Evolutionary conservation across 1,140 invertebrate species (phyloP).

Genomic region (Heliothis virescens): DNA sequence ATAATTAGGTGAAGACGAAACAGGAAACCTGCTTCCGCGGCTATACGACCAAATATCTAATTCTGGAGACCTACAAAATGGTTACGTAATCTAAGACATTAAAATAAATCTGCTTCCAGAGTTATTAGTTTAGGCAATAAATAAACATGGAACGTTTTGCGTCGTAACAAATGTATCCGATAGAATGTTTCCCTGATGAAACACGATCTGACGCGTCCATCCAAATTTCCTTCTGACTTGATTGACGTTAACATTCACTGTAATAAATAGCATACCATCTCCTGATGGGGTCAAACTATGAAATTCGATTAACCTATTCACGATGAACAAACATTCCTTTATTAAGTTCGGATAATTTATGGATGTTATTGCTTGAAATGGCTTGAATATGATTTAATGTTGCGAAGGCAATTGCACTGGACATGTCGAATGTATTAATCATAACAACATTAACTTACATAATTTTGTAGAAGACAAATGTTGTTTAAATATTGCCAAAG

Average conservation of each 20-base stretch:
- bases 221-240: constrained; percentile 58
- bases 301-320: constrained; percentile 67
- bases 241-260: constrained; percentile 66
- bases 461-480: constrained; percentile 32
- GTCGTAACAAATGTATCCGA: constrained; percentile 46
- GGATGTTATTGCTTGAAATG: constrained; percentile 18
- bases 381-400: constrained; percentile 41
- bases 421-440: constrained; percentile 38
- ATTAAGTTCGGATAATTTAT: constrained; percentile 60
- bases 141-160: constrained; percentile 51
- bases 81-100: constrained; percentile 36
- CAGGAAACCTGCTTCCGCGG: constrained; percentile 57
- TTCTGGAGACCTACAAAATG: constrained; percentile 31
- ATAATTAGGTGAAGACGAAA: constrained; percentile 36
- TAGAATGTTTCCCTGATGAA: constrained; percentile 59
- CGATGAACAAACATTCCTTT: constrained; percentile 57
- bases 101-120: constrained; percentile 43
- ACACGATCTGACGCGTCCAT: constrained; percentile 54
- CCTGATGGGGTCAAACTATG: constrained; percentile 62
- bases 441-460: constrained; percentile 42
- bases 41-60: constrained; percentile 42
- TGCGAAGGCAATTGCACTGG: constrained; percentile 36
- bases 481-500: constrained; percentile 27
- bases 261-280: constrained; percentile 65
- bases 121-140: constrained; percentile 38